phyloP scores from a whole-genome alignment of 2,113 vertebrate species.

The Rhinolophus ferrumequinum region DNA sequence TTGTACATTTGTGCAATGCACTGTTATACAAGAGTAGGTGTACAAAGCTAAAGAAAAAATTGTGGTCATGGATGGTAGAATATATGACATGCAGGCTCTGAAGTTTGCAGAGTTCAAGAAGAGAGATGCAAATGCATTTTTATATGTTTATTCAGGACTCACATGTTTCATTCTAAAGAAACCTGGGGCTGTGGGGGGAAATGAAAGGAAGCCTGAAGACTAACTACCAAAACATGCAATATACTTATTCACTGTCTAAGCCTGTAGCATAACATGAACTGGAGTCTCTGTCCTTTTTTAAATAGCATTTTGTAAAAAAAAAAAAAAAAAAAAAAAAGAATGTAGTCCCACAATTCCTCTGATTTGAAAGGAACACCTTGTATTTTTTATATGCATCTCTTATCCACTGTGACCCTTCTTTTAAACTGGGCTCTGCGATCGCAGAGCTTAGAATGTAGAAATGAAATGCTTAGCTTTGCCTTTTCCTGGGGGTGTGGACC shows the following conservation, averaged over 20 bases:
- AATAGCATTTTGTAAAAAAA: slow-evolving; percentile 83
- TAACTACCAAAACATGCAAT: slow-evolving; percentile 81
- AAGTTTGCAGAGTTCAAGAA: slow-evolving; percentile 69
- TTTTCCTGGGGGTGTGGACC: slow-evolving; percentile 82
- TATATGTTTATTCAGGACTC: slow-evolving; percentile 76
- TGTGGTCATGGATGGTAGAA: slow-evolving; percentile 71
- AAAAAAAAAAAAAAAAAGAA: slow-evolving; percentile 75
- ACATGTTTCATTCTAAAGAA: slow-evolving; percentile 71
- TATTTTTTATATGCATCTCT: slow-evolving; percentile 93
- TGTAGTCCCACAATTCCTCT: slow-evolving; percentile 86
- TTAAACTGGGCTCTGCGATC: slow-evolving; percentile 85
- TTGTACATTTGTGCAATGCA: slow-evolving; percentile 98
- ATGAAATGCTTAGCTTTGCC: slow-evolving; percentile 86
- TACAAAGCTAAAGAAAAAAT: slow-evolving; percentile 82
- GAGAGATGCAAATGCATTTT: slow-evolving; percentile 76
- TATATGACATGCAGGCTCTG: slow-evolving; percentile 72
- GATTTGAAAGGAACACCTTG: slow-evolving; percentile 85
- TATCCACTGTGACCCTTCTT: slow-evolving; percentile 94
- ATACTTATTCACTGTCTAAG: slow-evolving; percentile 74
- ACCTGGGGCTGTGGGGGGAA: slow-evolving; percentile 64
- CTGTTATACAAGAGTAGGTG: slow-evolving; percentile 92
- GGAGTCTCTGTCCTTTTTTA: slow-evolving; percentile 83
- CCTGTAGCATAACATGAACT: slow-evolving; percentile 84
- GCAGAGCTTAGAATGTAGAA: slow-evolving; percentile 86
- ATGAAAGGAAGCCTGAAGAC: slow-evolving; percentile 46